Conservation (phyloP, 2,888 invertebrate genomes). For the Andrena minutula region DNA sequence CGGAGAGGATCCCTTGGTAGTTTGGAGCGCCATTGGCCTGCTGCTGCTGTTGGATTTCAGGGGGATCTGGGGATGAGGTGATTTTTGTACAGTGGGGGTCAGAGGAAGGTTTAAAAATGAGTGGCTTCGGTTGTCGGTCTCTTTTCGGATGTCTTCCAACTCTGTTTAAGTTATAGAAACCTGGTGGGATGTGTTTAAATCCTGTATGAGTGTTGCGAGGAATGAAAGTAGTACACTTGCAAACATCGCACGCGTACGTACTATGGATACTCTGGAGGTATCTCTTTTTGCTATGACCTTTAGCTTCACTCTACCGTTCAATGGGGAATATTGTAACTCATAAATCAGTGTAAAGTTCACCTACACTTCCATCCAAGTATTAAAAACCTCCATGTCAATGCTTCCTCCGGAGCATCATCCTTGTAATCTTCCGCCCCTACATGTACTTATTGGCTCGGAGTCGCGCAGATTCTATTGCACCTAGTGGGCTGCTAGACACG, state of each 20-base stretch:
- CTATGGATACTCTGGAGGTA: not conserved
- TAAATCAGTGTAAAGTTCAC: conserved; percentile 27
- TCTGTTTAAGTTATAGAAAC: too few species aligned
- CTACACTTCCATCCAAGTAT: not conserved
- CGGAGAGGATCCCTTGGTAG: conserved; percentile 6
- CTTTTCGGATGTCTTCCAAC: too few species aligned
- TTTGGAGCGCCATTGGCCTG: conserved; percentile 2
- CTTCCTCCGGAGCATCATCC: not conserved
- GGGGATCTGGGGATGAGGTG: not conserved
- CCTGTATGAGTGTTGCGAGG: too few species aligned
- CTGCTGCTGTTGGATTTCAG: not conserved
- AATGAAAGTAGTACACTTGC: too few species aligned
- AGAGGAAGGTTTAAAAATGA: too few species aligned
- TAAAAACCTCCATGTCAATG: not conserved
- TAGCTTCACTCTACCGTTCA: not conserved
- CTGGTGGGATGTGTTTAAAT: too few species aligned
- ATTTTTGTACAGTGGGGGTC: not conserved
- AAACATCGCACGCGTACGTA: not conserved
- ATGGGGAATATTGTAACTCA: conserved; percentile 3
- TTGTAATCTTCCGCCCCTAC: not conserved
- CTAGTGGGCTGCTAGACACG: not conserved
- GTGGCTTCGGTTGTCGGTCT: too few species aligned
- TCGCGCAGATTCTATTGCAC: not conserved
- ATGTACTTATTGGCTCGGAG: not conserved
- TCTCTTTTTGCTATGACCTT: conserved; percentile 11